These are phyloP conservation scores for Tridacna crocea DNA, from an alignment of 2,888 invertebrate species.

Conservation along the genomic window DNA sequence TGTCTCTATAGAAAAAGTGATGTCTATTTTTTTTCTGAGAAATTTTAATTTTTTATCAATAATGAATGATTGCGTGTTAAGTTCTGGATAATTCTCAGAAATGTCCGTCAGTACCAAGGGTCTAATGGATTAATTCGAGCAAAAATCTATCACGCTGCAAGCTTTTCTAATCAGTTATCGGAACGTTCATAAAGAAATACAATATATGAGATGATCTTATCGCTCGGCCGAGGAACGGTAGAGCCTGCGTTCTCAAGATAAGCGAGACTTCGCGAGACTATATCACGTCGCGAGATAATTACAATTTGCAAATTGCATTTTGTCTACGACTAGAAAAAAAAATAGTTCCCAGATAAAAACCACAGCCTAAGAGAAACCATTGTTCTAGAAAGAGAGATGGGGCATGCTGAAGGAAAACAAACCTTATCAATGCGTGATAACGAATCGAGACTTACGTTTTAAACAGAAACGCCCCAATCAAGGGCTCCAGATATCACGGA, in stretches of 20 bases:
- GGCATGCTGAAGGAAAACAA: constrained; percentile 20
- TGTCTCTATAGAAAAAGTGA: too few relatives aligned
- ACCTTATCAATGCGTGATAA: constrained; percentile 38
- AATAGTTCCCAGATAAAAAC: constrained; percentile 30
- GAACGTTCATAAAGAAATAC: constrained; percentile 76
- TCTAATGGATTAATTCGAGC: constrained; percentile 79
- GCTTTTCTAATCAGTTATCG: constrained; percentile 74
- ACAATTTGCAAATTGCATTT: constrained; percentile 70
- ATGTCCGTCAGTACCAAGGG: neutral
- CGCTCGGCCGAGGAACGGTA: constrained; percentile 55
- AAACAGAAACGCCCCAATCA: constrained; percentile 57
- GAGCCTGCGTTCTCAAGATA: constrained; percentile 58
- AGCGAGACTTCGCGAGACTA: constrained; percentile 55
- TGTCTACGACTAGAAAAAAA: constrained; percentile 52
- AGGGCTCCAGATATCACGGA: constrained; percentile 5
- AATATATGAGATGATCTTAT: constrained; percentile 78
- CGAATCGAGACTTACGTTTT: constrained; percentile 45
- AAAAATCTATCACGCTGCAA: constrained; percentile 74
- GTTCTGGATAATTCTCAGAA: too few relatives aligned
- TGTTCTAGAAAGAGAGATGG: constrained; percentile 41
- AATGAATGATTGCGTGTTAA: too few relatives aligned
- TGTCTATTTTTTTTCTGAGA: too few relatives aligned
- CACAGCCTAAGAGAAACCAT: constrained; percentile 36
- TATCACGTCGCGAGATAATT: constrained; percentile 65
- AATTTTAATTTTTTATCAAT: too few relatives aligned